A percentile compares a stretch with the other conserved stretches of the same genome.
Evolutionary conservation across 2,797 vertebrate genomes (phyloP).

Genomic region (Coregonus sp.): DNA sequence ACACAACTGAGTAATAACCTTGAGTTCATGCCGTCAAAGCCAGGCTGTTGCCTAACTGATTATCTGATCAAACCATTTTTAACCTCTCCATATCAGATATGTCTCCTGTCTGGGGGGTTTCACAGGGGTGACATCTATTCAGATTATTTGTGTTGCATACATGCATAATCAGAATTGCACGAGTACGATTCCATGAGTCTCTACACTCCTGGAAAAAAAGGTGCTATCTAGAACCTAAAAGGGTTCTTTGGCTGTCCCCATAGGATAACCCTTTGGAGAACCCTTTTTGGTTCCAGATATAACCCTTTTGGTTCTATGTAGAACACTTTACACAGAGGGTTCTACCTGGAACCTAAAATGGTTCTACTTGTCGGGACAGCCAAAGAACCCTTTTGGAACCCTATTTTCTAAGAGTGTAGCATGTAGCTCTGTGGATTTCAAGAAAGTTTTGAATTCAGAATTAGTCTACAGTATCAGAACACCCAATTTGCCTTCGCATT

Average conservation of each 20-base stretch:
- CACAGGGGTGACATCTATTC: slow-evolving; percentile 5
- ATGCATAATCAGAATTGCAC: not conserved
- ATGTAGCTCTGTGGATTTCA: not conserved
- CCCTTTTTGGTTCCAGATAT: too few relatives aligned
- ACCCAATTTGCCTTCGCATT: slow-evolving; percentile 22
- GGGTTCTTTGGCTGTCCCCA: too few relatives aligned
- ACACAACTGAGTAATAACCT: slow-evolving; percentile 66
- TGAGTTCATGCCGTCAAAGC: slow-evolving; percentile 56
- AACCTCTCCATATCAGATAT: slow-evolving; percentile 33
- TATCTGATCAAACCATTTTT: slow-evolving; percentile 53
- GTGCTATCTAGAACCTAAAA: too few relatives aligned
- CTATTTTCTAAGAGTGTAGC: not conserved
- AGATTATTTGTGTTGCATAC: slow-evolving; percentile 14
- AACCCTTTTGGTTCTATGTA: too few relatives aligned
- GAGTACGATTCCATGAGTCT: not conserved
- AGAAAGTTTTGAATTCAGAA: not conserved
- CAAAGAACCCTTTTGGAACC: too few relatives aligned
- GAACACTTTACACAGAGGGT: too few relatives aligned
- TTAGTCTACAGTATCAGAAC: not conserved
- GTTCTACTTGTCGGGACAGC: too few relatives aligned
- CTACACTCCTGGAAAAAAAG: too few relatives aligned
- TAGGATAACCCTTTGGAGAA: too few relatives aligned
- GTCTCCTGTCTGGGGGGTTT: slow-evolving; percentile 3
- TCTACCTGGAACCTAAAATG: too few relatives aligned
- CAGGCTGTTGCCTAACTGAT: slow-evolving; percentile 58